A percentile compares a stretch with the other conserved stretches of the same genome.
These are phyloP conservation scores for Antigone vipio DNA, from an alignment of 2,113 vertebrate species.

Conservation along the genomic window DNA sequence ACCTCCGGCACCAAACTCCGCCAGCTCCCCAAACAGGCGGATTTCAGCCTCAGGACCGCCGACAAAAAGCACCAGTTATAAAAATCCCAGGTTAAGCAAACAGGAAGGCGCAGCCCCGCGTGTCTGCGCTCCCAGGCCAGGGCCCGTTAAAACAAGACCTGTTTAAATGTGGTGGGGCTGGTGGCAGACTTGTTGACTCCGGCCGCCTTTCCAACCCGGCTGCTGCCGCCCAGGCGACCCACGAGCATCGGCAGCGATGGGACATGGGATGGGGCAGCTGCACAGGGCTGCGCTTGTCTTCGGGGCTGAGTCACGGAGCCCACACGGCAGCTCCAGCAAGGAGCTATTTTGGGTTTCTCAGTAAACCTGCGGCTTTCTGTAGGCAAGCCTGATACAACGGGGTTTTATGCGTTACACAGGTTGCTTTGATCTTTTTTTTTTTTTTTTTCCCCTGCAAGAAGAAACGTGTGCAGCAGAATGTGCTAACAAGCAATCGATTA, in stretches of 20 bases:
- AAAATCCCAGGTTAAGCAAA: not conserved
- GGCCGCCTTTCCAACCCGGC: not conserved
- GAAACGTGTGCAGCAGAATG: not conserved
- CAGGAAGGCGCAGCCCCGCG: not conserved
- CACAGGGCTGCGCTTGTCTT: not conserved
- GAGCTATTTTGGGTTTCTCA: not conserved
- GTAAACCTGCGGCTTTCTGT: not conserved
- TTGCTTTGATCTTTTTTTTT: not conserved
- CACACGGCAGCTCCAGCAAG: not conserved
- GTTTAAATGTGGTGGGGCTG: not conserved
- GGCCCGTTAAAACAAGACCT: not conserved
- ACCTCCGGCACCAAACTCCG: not conserved
- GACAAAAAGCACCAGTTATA: not conserved
- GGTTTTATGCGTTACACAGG: not conserved
- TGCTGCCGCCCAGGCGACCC: not conserved
- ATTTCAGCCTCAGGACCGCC: not conserved
- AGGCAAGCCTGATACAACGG: not conserved
- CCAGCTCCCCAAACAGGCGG: not conserved
- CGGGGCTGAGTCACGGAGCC: not conserved
- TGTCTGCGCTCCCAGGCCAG: not conserved
- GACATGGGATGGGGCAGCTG: not conserved
- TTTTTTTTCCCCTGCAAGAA: not conserved
- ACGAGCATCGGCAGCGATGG: not conserved
- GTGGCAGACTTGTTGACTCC: conserved; percentile 15
- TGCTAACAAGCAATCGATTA: not conserved